Base-by-base conservation (phyloP, 2,113 vertebrate genomes). In the Sus scrofa region DNA sequence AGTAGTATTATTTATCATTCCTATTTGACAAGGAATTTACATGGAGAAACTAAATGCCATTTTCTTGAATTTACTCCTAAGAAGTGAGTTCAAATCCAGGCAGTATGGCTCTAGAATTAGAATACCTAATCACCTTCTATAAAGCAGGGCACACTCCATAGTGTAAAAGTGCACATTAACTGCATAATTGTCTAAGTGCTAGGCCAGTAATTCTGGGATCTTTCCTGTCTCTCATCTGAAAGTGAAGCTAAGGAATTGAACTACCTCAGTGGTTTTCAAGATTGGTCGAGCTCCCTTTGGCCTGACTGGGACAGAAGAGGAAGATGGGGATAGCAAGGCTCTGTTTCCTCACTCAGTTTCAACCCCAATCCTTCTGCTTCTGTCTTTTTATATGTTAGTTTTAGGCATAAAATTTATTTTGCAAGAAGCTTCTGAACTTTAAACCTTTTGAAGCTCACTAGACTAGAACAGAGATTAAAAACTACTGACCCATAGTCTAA, bases 401-500 rank as follows among this genome's bases (percentile, higher is more conserved):
- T 75, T 56, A 65, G 18, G 56, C 27, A 86, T n/a, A 68, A 70
- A 56, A 78, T 37, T 73, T 84, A 30, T 73, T 95, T 73, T 77
- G 11, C 30, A 74, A 52, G 78, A 78, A 73, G 12, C 19, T 52
- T 93, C 91, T 70, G 34, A 95, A 73, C 73, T 34, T 87, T 70
- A 67, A 93, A 54, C 12, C 68, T 67, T 95, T 89, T 84, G 90
- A 93, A 94, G 90, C 27, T 60, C 27, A 27, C 4, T 89, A 4
- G 56, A 78, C 50, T 84, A 67, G 11, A 93, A 54, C 37, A 89
- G 34, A 91, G n/a, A 44, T 73, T 19, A 50, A 78, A 26, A 86
- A 83, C 30, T 89, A 5, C 52, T 89, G 71, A n/a, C n/a, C 44
- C 27, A 19, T 18, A 20, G 2, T 84, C 39, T 15, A 37, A 85